These are phyloP conservation scores for Cyclophora punctaria DNA, from an alignment of 2,888 invertebrate genomes.

Conservation along the genomic window DNA sequence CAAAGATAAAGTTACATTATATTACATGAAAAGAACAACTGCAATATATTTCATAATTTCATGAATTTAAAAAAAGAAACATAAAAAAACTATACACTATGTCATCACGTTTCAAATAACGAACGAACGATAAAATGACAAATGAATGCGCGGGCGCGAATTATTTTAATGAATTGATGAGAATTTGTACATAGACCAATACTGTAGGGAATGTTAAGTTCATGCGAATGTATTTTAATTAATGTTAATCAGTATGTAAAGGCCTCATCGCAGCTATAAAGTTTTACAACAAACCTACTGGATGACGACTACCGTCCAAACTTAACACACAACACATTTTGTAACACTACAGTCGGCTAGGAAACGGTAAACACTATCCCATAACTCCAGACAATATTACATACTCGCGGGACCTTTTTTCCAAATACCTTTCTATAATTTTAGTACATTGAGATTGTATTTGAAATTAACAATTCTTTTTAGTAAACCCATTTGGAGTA, in stretches of 20 bases:
- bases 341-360: too few species aligned
- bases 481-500: too few species aligned
- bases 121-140: neutral
- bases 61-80: neutral
- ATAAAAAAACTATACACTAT: neutral
- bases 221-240: constrained; percentile 20
- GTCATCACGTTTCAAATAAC: neutral
- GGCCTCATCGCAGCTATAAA: constrained; percentile 64
- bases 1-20: too few species aligned
- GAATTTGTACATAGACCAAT: constrained; percentile 44
- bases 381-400: too few species aligned
- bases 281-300: constrained; percentile 66
- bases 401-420: too few species aligned
- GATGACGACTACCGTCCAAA: constrained; percentile 41
- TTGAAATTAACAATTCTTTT: too few species aligned
- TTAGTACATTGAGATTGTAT: too few species aligned
- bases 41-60: neutral
- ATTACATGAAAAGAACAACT: too few species aligned
- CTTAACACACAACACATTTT: constrained; percentile 5
- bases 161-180: constrained; percentile 8
- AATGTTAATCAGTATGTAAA: constrained; percentile 14
- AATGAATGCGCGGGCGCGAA: neutral
- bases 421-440: too few species aligned
- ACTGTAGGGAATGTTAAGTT: constrained; percentile 57
- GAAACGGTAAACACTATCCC: too few species aligned